Evolutionary conservation across 2,113 vertebrate species (phyloP).

Genomic region (Bucco capensis): DNA sequence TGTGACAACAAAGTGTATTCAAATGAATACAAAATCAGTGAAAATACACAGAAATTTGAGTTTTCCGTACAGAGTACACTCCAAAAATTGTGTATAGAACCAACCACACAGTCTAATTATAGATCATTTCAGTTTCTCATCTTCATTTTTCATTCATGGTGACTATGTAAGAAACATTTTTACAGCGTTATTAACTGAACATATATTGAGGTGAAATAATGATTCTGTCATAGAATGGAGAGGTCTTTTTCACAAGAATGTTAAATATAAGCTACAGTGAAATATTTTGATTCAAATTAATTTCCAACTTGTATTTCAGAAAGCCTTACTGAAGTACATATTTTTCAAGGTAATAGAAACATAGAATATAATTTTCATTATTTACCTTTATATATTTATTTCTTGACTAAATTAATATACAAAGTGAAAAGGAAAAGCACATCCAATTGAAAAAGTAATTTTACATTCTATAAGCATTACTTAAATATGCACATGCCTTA

Average conservation of each 20-base stretch:
- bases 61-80: background rate
- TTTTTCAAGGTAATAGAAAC: background rate
- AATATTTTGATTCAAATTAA: background rate
- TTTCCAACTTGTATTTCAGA: background rate
- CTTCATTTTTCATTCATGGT: background rate
- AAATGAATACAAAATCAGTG: background rate
- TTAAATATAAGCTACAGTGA: background rate
- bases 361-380: background rate
- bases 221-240: background rate
- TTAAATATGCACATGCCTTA: background rate
- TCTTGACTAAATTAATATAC: background rate
- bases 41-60: background rate
- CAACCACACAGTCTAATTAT: background rate
- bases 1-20: background rate
- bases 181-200: background rate
- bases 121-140: background rate
- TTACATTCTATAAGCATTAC: background rate
- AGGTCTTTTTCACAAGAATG: background rate
- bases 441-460: background rate
- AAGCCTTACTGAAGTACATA: background rate
- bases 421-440: too few relatives aligned
- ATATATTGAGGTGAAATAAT: background rate
- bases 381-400: background rate
- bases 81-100: background rate
- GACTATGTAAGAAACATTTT: background rate